phyloP scores from a whole-genome alignment of 2,888 invertebrate species.

The Polydesmus complanatus region DNA sequence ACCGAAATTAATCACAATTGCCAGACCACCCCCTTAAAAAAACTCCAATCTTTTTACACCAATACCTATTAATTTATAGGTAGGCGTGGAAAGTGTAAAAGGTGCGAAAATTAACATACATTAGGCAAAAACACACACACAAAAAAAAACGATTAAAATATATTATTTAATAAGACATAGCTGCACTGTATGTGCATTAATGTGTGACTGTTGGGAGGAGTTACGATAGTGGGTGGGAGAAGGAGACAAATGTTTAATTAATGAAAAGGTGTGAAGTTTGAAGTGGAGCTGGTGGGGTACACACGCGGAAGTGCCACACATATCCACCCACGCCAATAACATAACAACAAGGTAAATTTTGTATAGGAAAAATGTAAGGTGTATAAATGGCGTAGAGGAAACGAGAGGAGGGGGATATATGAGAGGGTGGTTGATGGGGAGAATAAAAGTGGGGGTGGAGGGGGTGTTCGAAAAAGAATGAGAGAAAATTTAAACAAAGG shows the following conservation, averaged over 20 bases:
- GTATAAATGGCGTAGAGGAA: not conserved
- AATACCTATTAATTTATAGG: not conserved
- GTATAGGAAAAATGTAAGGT: not conserved
- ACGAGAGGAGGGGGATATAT: not conserved
- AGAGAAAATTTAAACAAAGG: slow-evolving; percentile 3
- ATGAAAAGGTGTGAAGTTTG: not conserved
- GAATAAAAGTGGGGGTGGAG: not conserved
- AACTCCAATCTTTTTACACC: not conserved
- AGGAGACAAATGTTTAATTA: not conserved
- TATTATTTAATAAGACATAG: not conserved
- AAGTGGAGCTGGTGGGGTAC: not conserved
- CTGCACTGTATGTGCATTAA: not conserved
- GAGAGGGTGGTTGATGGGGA: not conserved
- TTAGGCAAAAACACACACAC: not conserved
- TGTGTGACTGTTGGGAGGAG: too few relatives aligned
- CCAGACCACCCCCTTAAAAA: not conserved
- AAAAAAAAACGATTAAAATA: not conserved
- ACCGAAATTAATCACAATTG: not conserved
- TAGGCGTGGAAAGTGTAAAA: not conserved
- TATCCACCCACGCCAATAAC: not conserved
- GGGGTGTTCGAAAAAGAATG: not conserved
- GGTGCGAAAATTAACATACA: not conserved
- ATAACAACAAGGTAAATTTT: not conserved
- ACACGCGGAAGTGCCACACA: not conserved
- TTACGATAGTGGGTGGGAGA: too few relatives aligned